These are phyloP conservation scores for Sigmodon hispidus DNA, from an alignment of 2,113 vertebrate species.

Conservation along the genomic window DNA sequence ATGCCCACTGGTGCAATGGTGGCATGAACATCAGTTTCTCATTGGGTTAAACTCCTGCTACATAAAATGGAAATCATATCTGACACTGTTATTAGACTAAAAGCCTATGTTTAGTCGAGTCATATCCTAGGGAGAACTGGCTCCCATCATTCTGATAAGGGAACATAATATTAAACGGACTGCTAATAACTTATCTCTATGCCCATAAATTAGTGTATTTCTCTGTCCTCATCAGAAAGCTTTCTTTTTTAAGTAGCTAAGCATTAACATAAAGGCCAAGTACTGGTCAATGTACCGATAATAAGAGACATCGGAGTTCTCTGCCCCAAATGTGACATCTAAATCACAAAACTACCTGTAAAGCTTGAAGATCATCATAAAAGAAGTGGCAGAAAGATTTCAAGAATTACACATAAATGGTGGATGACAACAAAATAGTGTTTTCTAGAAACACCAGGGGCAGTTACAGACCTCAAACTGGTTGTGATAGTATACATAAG, in stretches of 20 bases:
- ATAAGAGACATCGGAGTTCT: background rate
- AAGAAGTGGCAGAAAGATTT: background rate
- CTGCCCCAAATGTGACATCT: background rate
- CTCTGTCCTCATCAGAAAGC: background rate
- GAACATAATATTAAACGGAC: too few species aligned
- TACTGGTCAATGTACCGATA: background rate
- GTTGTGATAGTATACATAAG: background rate
- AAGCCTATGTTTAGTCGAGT: background rate
- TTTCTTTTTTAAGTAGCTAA: background rate
- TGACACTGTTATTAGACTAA: background rate
- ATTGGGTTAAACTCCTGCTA: background rate
- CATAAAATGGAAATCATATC: background rate
- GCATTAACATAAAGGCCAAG: background rate
- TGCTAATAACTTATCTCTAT: background rate
- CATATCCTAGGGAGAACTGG: too few species aligned
- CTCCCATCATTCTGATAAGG: background rate
- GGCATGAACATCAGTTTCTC: background rate
- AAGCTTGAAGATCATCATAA: background rate
- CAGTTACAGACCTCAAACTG: background rate
- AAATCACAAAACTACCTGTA: background rate
- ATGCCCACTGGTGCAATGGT: too few species aligned
- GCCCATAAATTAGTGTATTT: background rate
- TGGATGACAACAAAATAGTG: background rate
- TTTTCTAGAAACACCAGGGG: background rate
- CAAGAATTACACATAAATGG: background rate